Evolutionary conservation across 1,140 invertebrate genomes (phyloP), one percentile per base, ranked within the genome.

Genomic region (Drusus annulatus): DNA sequence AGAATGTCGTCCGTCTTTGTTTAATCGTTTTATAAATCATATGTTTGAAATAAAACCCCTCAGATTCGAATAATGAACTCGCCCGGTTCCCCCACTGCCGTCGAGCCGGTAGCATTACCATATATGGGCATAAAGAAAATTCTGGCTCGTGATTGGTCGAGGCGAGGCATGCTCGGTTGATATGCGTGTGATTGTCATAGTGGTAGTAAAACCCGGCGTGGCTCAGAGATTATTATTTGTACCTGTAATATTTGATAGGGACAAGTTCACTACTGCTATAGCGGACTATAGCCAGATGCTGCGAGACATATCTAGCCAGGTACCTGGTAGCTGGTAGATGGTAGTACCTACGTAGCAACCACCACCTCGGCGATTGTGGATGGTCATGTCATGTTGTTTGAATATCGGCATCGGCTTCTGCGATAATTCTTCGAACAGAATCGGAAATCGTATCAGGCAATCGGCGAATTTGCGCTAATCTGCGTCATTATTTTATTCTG

Each of bases 61-160:
- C 56, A 52, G 36, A 73, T 79, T 79, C 74, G 78, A 79, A 79
- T 79, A 63, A 31, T 74, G 56, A 58, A 16, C 19, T 79, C 68
- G 78, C 78, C 78, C 78, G 52, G 62, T 54, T 51, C 45, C 78
- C 78, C 69, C 69, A 73, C 78, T 23, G 21, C 69, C 16, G 56
- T 13, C 68, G 78, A 74, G 78, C 69, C 69, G 71, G 78, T 79
- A 69, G 78, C 78, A 79, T 79, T 75, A 75, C 78, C 78, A 79
- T 79, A 79, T 79, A 79, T 79, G 78, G 78, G 69, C 78, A 79
- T 79, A 79, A 79, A 79, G 78, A 74, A 74, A 74, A 73, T 52
- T 25, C 51, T 36, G 56, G 69, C 69, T 56, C 58, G 51, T 19
- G 69, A 79, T 79, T 79, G 78, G 78, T 58, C 56, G 56, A 23